phyloP scores from a whole-genome alignment of 2,113 vertebrate species.

The Gallinago paraguaiae region DNA sequence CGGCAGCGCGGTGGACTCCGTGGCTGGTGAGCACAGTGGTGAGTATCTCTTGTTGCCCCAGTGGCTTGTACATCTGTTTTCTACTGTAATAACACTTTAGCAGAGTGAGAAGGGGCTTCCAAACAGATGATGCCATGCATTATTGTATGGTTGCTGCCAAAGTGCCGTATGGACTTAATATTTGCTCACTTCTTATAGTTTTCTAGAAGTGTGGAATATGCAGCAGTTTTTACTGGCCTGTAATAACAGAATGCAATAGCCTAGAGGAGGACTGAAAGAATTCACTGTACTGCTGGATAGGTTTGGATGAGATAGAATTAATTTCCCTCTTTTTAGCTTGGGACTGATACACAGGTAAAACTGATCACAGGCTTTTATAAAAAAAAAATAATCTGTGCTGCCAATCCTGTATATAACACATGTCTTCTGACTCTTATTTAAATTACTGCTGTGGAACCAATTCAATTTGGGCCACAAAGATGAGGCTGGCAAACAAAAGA shows the following conservation, averaged over 20 bases:
- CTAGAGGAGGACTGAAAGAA: background rate
- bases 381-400: background rate
- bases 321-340: background rate
- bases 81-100: background rate
- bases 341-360: background rate
- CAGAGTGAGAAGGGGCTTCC: rapidly evolving
- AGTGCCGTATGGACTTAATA: rapidly evolving
- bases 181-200: background rate
- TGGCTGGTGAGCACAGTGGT: slow-evolving; percentile 98
- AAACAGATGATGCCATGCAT: background rate
- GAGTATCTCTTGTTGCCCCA: background rate
- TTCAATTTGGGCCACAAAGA: background rate
- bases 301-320: background rate
- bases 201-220: background rate
- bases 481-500: background rate
- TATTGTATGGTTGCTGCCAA: rapidly evolving
- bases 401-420: background rate
- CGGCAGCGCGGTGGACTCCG: slow-evolving; percentile 95
- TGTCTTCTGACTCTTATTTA: background rate
- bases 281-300: background rate
- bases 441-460: background rate
- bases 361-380: background rate
- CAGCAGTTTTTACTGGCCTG: background rate
- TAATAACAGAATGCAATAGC: background rate
- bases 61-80: background rate